Evolutionary conservation across 2,888 invertebrate genomes (phyloP).

Genomic region (Agonopterix subpropinquella): DNA sequence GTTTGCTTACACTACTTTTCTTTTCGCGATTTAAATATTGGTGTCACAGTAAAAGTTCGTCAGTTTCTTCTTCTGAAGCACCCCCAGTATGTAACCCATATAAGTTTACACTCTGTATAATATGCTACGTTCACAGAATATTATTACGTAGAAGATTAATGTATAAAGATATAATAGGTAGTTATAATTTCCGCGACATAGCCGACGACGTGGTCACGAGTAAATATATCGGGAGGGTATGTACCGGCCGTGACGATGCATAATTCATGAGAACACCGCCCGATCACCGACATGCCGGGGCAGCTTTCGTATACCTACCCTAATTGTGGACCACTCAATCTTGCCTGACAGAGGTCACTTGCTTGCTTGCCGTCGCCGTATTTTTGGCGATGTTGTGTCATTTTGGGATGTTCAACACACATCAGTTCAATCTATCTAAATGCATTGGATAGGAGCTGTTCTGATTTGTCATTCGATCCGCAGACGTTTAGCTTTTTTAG

Average conservation of each 20-base stretch:
- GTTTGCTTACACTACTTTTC: no score
- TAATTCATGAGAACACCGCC: constrained; percentile 49
- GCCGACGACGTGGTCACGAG: constrained; percentile 37
- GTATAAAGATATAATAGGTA: neutral
- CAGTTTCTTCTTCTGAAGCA: no score
- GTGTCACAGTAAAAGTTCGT: no score
- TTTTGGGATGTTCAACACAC: no score
- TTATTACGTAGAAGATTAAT: no score
- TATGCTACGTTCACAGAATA: no score
- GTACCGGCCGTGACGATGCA: constrained; percentile 37
- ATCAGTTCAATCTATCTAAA: neutral
- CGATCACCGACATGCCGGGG: constrained; percentile 37
- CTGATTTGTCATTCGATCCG: neutral
- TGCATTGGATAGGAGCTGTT: neutral
- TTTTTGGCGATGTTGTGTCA: neutral
- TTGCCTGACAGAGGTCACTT: constrained; percentile 14
- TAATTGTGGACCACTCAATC: constrained; percentile 44
- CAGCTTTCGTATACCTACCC: constrained; percentile 30
- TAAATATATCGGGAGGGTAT: constrained; percentile 45
- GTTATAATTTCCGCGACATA: constrained; percentile 36
- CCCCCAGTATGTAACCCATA: no score
- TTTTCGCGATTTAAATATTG: no score
- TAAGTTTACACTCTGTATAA: no score
- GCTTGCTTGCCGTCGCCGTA: neutral
- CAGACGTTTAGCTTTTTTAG: neutral